Conservation (phyloP, 2,888 invertebrate genomes). For the Agrochola circellaris region DNA sequence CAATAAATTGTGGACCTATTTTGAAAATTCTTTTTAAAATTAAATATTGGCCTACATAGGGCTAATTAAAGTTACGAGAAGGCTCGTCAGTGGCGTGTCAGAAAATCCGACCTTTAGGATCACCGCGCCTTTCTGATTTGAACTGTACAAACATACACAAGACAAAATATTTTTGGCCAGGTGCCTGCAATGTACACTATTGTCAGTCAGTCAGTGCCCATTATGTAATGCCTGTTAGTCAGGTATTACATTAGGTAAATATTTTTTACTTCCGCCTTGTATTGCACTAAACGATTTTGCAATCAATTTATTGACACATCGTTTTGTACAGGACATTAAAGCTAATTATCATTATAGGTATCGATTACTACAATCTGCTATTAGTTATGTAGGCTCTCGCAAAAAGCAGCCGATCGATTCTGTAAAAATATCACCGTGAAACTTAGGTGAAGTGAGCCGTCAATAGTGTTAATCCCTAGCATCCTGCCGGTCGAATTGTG, state of each 20-base stretch:
- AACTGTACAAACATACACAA: background rate
- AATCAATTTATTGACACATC: constrained; percentile 40
- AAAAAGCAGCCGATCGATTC: no score
- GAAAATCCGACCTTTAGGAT: background rate
- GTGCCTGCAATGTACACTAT: constrained; percentile 1
- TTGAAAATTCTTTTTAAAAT: no score
- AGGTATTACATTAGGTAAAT: constrained; percentile 51
- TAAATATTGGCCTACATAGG: background rate
- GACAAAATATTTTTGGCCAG: constrained; percentile 9
- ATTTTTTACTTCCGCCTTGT: constrained; percentile 55
- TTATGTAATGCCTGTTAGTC: constrained; percentile 47
- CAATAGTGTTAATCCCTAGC: no score
- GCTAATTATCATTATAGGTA: constrained; percentile 14
- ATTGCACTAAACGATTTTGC: constrained; percentile 43
- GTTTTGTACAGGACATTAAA: constrained; percentile 18
- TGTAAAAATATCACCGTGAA: no score
- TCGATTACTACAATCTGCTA: background rate
- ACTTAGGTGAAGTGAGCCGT: no score
- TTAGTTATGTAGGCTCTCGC: constrained; percentile 12
- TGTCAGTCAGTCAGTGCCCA: background rate
- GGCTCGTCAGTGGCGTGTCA: background rate
- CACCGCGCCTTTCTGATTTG: background rate
- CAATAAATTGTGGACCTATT: no score
- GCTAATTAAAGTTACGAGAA: background rate
- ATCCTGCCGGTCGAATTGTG: no score